Base-by-base conservation (phyloP, 2,797 vertebrate genomes). In the Pseudopleuronectes americanus region DNA sequence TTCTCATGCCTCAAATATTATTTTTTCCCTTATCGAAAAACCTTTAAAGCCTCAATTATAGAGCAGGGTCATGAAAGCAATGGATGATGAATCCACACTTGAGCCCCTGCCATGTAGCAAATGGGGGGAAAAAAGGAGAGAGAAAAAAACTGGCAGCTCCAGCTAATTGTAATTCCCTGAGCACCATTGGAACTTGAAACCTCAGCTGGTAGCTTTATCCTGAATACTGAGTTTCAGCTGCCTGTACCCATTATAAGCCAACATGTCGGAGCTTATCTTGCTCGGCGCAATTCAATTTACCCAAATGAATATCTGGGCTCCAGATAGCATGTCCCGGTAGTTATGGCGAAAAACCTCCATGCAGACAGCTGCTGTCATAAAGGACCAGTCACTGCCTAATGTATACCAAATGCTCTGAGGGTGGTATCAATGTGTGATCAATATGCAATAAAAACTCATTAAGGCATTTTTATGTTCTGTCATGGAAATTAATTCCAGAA, bases 401-500 rank as follows among this genome's bases (percentile, higher is more conserved):
- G 84, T 87, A 80, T 78, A 80, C 68, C 59, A 79, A 79, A 81
- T 71, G 68, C 81, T 83, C 77, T 64, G 57, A 78, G 64, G 54
- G 73, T 87, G 84, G 79, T 88, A 92, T 92, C 88, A 88, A 89
- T 89, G 92, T 87, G 87, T 84, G 85, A 93, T 95, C 92, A 91
- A 93, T 93, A 93, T 89, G 86, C 90, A 92, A 94, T 92, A 90
- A 93, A 93, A 94, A 89, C 87, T 92, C 87, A 93, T 94, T 93
- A 92, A 93, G 88, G 80, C 79, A 77, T 88, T 83, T 83, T 87
- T 85, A 81, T 85, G 74, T 92, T 90, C 82, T 79, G 85, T 86
- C 87, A 85, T 79, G 77, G 81, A 91, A 93, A 94, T 93, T 92
- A 92, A 89, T 93, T 93, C 90, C 66, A 67, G 85, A 87, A 92